Conservation (phyloP, 1,140 invertebrate species). For the Trichomalopsis sarcophagae region DNA sequence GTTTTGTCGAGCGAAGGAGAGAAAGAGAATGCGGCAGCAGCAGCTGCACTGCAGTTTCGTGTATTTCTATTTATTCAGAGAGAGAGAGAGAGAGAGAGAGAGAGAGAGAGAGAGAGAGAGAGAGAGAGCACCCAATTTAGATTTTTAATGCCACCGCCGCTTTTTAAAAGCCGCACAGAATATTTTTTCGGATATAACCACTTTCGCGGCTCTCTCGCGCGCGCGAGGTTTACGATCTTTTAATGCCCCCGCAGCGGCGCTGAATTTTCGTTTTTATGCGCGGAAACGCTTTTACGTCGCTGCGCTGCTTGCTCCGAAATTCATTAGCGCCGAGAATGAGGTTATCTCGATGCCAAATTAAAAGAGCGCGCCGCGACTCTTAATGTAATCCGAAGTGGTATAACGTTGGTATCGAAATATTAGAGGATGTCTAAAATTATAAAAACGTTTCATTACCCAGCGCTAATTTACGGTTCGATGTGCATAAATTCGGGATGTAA, state of each 20-base stretch:
- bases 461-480: too few species aligned
- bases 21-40: neutral
- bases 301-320: neutral
- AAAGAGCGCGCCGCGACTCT: neutral
- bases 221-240: neutral
- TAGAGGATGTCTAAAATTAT: neutral
- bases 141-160: constrained; percentile 4
- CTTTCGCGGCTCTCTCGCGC: neutral
- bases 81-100: neutral
- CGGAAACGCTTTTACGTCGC: neutral
- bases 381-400: neutral
- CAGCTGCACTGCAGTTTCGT: neutral
- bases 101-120: neutral
- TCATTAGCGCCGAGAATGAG: neutral
- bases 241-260: neutral
- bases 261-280: neutral
- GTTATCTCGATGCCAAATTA: neutral
- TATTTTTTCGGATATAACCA: neutral
- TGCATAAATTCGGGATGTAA: neutral
- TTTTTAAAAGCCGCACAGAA: neutral
- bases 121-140: neutral
- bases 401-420: neutral
- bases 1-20: constrained; percentile 30
- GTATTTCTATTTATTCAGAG: constrained; percentile 29
- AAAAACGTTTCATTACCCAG: neutral